Percentiles rank a stretch among this genome's conserved stretches.
These are phyloP conservation scores for Hiodon alosoides DNA, from an alignment of 2,113 vertebrate species.

Conservation along the genomic window DNA sequence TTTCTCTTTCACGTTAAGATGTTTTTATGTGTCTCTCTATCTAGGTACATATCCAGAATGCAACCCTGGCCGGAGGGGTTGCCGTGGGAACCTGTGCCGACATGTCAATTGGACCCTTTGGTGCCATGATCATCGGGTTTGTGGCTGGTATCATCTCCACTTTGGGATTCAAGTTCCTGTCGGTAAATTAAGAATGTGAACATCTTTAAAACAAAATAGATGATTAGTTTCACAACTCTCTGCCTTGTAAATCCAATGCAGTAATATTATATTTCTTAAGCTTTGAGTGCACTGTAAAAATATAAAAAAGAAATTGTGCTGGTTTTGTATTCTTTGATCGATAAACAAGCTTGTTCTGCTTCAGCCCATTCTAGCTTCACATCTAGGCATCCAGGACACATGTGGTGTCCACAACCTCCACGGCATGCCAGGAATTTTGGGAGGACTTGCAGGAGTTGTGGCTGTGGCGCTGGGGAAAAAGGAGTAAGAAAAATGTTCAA, in stretches of 20 bases:
- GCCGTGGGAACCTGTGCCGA: slow-evolving; percentile 91
- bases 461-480: slow-evolving; percentile 43
- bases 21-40: neutral
- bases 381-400: slow-evolving; percentile 84
- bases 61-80: slow-evolving; percentile 90
- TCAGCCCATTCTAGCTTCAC: slow-evolving; percentile 77
- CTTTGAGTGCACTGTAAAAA: no score
- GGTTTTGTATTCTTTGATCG: no score
- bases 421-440: slow-evolving; percentile 87
- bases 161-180: slow-evolving; percentile 77
- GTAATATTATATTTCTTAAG: no score
- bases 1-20: neutral
- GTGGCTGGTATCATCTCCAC: slow-evolving; percentile 79
- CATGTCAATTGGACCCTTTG: slow-evolving; percentile 68
- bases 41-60: slow-evolving; percentile 93
- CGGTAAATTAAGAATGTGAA: slow-evolving; percentile 61
- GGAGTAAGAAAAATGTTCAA: slow-evolving; percentile 47
- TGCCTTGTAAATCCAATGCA: no score
- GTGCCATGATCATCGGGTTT: slow-evolving; percentile 79
- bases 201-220: neutral
- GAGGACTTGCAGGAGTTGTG: slow-evolving; percentile 77
- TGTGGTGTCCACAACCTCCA: slow-evolving; percentile 95
- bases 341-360: slow-evolving; percentile 23
- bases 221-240: no score
- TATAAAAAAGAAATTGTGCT: no score